Evolutionary conservation across 2,888 invertebrate species (phyloP).

Genomic region (Stenodema calcarata): DNA sequence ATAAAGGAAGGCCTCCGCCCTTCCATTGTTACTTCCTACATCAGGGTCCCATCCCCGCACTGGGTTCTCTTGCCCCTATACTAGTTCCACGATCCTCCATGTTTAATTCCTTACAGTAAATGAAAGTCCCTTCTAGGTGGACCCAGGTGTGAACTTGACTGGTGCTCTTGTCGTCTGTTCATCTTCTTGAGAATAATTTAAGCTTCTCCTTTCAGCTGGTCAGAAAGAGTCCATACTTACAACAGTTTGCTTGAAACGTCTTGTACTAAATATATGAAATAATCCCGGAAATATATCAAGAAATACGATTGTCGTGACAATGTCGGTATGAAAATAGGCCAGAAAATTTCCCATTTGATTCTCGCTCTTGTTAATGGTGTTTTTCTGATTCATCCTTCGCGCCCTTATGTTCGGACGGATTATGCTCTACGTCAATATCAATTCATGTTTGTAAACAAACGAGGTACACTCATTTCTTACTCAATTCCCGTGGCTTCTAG

Average conservation of each 20-base stretch:
- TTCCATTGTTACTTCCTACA: slow-evolving; percentile 10
- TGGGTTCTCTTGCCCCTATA: background rate
- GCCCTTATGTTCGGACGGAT: too few relatives aligned
- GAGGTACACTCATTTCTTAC: too few relatives aligned
- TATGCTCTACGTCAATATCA: too few relatives aligned
- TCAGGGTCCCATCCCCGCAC: background rate
- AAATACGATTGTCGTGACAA: too few relatives aligned
- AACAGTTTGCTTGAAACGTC: background rate
- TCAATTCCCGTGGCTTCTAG: too few relatives aligned
- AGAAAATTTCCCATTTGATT: too few relatives aligned
- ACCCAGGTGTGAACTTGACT: slow-evolving; percentile 22
- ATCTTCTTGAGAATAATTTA: slow-evolving; percentile 19
- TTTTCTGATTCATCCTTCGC: too few relatives aligned
- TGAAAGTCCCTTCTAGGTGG: slow-evolving; percentile 16
- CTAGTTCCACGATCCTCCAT: slow-evolving; percentile 13
- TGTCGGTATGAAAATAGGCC: too few relatives aligned
- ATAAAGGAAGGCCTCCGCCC: slow-evolving; percentile 29
- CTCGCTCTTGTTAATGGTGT: too few relatives aligned
- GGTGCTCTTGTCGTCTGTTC: slow-evolving; percentile 4
- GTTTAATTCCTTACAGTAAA: slow-evolving; percentile 44
- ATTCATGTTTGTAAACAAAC: too few relatives aligned
- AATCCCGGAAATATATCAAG: too few relatives aligned
- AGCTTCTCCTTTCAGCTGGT: background rate
- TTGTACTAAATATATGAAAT: too few relatives aligned
- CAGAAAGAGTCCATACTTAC: background rate